Percentiles rank a stretch among this genome's conserved stretches.
These are phyloP conservation scores for Montifringilla adamsi DNA, from an alignment of 2,113 vertebrate genomes.

Conservation along the genomic window DNA sequence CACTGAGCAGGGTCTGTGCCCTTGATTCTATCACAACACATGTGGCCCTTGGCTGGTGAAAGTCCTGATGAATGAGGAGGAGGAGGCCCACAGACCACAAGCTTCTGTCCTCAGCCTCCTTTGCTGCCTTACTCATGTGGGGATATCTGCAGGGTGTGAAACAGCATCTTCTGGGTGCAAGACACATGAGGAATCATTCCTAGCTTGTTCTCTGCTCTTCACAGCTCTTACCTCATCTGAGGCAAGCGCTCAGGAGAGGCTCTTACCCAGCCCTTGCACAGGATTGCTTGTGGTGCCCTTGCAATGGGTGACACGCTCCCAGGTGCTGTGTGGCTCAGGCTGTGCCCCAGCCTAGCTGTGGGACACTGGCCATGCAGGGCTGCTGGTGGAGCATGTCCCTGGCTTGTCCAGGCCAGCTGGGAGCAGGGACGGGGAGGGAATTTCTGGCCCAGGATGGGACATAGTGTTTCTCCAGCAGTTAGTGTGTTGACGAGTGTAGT, in stretches of 20 bases:
- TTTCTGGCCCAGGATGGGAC: neutral
- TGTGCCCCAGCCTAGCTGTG: neutral
- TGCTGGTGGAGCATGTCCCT: neutral
- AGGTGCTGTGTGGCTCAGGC: neutral
- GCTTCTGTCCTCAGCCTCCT: neutral
- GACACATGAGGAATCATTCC: neutral
- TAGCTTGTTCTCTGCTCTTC: neutral
- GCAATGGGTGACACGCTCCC: neutral
- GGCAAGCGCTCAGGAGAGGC: neutral
- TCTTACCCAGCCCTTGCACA: neutral
- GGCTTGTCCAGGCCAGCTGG: neutral
- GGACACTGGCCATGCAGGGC: neutral
- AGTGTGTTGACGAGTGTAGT: neutral
- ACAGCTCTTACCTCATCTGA: neutral
- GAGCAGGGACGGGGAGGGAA: neutral
- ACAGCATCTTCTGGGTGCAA: neutral
- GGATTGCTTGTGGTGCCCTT: neutral
- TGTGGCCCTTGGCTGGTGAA: neutral
- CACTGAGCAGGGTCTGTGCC: neutral
- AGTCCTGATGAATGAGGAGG: neutral
- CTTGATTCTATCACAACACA: neutral
- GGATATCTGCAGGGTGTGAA: neutral
- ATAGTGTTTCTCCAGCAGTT: rapidly evolving
- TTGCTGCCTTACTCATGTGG: neutral
- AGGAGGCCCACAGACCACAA: neutral